Base-by-base conservation (phyloP, 2,113 vertebrate genomes). In the Gila orcuttii region DNA sequence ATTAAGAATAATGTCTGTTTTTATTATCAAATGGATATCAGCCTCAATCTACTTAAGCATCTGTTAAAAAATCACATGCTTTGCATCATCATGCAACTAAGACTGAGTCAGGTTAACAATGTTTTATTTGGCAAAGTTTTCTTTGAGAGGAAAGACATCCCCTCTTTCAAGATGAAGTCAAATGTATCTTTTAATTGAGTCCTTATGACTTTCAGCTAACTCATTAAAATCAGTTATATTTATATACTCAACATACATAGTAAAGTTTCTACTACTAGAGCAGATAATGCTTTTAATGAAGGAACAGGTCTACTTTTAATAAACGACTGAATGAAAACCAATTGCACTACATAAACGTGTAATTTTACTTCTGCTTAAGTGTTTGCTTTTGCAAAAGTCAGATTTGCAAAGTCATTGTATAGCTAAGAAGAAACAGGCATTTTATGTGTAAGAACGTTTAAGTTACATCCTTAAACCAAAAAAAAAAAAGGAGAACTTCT, bases 241-340 rank as follows among this genome's bases (percentile, higher is more conserved):
- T 31, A 45, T 17, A 62, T 12, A 19, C 36, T 80, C 25, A 10
- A 64, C 42, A 64, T 42, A 9, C 42, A 64, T 19, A 57, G 52
- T 57, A 55, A 28, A 45, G 59, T 45, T 77, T 77, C n/a, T 21
- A 47, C 59, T 25, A n/a, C 52, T 64, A 45, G 17, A 68, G 62
- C 39, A 50, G 39, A 64, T 66, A 9, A 33, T 31, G 79, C 13
- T 68, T 80, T 45, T 68, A 82, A 36, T 69, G 28, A 82, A 36
- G 62, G 17, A 52, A 52, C 23, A 74, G 11, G 28, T 84, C 28
- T 85, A 79, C 36, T 86, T 78, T 75, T 64, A 21, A 17, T 74
- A 64, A 73, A 59, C 0, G 2, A 52, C 23, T 31, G 10, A 84
- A 88, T 36, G 74, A 75, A 87, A 88, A 88, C 87, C 81, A 88